Base-by-base conservation (phyloP, 2,888 invertebrate genomes). In the Hirtodrosophila cameraria region DNA sequence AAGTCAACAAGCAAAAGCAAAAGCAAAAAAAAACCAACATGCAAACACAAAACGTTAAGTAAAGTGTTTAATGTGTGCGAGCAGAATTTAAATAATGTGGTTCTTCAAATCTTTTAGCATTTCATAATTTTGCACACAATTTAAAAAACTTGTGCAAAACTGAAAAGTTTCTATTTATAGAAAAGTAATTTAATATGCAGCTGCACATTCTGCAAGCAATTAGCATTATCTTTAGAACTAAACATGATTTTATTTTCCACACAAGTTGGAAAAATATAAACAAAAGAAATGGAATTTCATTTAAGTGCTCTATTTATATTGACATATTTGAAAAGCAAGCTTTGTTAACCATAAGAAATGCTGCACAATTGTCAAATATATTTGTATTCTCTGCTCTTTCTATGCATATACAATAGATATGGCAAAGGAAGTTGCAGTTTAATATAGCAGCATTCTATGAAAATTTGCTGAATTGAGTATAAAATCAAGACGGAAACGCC, bases 1-100 rank as follows among this genome's bases (percentile, higher is more conserved):
- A 79, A 79, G 73, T 66, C 80, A 82, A 69, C 58, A 69, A 52
- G 31, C 30, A 50, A 57, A 62, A 64, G 35, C 33, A 18, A 38
- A 25, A 12, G 13, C 7, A n/a, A 38, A 20, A 27, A n/a, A 35
- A 46, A 49, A 18, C 33, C 30, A 50, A 25, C 76, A 58, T 43
- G 60, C 53, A 31, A 58, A 54, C 58, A 75, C 41, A 55, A 38
- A 62, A 66, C 8, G 25, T 13, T 5, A 23, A 42, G 59, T 48
- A 39, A 39, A 46, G 15, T 52, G 39, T 46, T 70, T 30, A 53
- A 65, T 58, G 52, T 55, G 66, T 28, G 39, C 11, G 15, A 13
- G 13, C 0, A n/a, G 16, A 61, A 43, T 45, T 64, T 28, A 30
- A 43, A 54, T 39, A 13, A n/a, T 31, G 7, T 20, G 25, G 3